Base-by-base conservation (phyloP, 1,140 invertebrate species). In the Drosophila asahinai region DNA sequence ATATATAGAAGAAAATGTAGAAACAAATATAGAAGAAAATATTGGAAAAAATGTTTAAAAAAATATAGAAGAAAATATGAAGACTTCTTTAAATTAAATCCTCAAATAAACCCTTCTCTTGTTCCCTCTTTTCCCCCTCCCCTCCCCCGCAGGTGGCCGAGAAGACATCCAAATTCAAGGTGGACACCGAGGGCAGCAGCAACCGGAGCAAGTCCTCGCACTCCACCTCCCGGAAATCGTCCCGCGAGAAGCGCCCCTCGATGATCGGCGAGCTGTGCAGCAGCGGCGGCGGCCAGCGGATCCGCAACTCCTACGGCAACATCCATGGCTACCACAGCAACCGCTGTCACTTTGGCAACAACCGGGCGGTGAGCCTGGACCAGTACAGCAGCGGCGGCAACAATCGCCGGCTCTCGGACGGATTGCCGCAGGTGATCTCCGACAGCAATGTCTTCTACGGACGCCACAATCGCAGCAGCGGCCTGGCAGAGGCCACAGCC, bases 111-210 rank as follows among this genome's bases (percentile, higher is more conserved):
- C 14, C 11, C 7, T 38, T 40, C 15, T 0, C 3, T 15, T 4
- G 15, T 5, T 0, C 14, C n/a, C 14, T 25, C 38, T 8, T 1
- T 17, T 15, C 9, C 5, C 8, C 2, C 6, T 12, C 5, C 8
- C 2, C 6, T 12, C 12, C 6, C 49, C 27, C 27, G 5, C 1
- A 93, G 92, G 91, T 93, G 47, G 96, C 96, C 55, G 96, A 97
- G 81, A 96, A 96, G 84, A 95, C 96, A 2, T 94, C 96, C 1
- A 96, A 96, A 81, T 96, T 96, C 77, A 96, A 96, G 84, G 96
- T 96, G 65, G 95, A 96, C 12, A 96, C 96, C 1, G 96, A 96
- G 82, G 94, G 95, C 59, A 93, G 89, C 65, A 93, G 90, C 78
- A 93, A 92, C 43, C 86, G 92, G 1, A 92, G 83, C 51, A 93